Base-by-base conservation (phyloP, 2,797 vertebrate species). In the Pagetopsis macropterus region DNA sequence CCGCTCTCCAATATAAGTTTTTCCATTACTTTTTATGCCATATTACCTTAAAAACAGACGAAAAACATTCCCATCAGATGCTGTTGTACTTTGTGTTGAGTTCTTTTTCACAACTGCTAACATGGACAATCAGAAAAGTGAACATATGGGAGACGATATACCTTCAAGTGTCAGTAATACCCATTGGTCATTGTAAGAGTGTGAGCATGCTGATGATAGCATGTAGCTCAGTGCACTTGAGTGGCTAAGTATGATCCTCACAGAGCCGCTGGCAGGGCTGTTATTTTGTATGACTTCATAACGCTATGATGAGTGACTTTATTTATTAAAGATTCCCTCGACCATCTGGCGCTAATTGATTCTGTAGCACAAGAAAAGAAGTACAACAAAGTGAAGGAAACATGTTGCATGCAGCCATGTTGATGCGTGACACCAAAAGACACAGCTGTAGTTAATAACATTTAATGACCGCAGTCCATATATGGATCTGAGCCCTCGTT, bases 401-500 rank as follows among this genome's bases (percentile, higher is more conserved):
- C 21, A 16, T 41, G 27, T 23, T 45, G 15, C 19, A 12, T 13
- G 11, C 14, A 19, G 27, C 19, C 17, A 17, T 31, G 59, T 21
- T 49, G 19, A 13, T 43, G 17, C 6, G 45, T 14, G 14, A 3
- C 2, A 9, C 17, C 48, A 5, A 23, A n/a, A 57, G 65, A 44
- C 46, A 23, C 43, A 58, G 57, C 56, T 72, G 66, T 15, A 49
- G 51, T 48, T 56, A 15, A 14, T 23, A 59, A 63, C 33, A 37
- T 37, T 37, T 37, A 37, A 37, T 27, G 16, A 54, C 40, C n/a
- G 27, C 10, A 0, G 19, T 54, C 11, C 27, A 4, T 65, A 64
- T 44, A 64, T 58, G 17, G 44, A 43, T 31, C 31, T 19, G 50
- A 52, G 33, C 12, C 12, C 27, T 62, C 72, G 31, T 72, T 78